Evolutionary conservation across 2,797 vertebrate species (phyloP), one percentile per base, ranked within the genome.

Genomic region (Balearica regulorum): DNA sequence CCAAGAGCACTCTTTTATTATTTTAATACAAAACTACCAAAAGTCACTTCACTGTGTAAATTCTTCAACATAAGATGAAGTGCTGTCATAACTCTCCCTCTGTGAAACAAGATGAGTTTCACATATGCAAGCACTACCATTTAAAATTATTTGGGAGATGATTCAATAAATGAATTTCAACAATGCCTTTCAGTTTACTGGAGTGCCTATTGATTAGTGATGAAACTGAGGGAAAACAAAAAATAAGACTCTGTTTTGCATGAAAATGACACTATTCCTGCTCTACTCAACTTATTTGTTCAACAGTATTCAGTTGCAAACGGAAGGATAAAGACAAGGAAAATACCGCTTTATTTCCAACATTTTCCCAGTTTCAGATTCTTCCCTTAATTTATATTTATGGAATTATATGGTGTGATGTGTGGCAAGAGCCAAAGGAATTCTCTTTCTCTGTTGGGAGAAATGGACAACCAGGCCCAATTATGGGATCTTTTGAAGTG

Each of bases 131-230:
- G 82, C 43, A 72, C 58, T 60, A 75, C 12, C 10, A 89, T 69
- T 91, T 68, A 78, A 75, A 95, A 91, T 83, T 1, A 78, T 54
- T 19, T 75, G 65, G 37, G 41, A 96, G 71, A 94, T 71, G 75
- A 89, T 89, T 87, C 77, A 75, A 72, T 60, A 94, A 88, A 88
- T 79, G n/a, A 89, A 94, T 84, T 92, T 61, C 80, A 83, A 83
- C 35, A 83, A 49, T 44, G 35, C 11, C 41, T 77, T 86, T 68
- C 1, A 15, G 83, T 22, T 95, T 64, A 87, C 54, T 87, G 75
- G 39, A 89, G 48, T 75, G 70, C 46, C 73, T 94, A 68, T 21
- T 92, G 90, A 93, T 89, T 86, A 92, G 54, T 37, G 49, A 94
- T 43, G 65, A 90, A 90, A 95, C 55, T 17, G n/a, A 88, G 41